phyloP scores from a whole-genome alignment of 2,113 vertebrate genomes.

The Oplegnathus fasciatus region DNA sequence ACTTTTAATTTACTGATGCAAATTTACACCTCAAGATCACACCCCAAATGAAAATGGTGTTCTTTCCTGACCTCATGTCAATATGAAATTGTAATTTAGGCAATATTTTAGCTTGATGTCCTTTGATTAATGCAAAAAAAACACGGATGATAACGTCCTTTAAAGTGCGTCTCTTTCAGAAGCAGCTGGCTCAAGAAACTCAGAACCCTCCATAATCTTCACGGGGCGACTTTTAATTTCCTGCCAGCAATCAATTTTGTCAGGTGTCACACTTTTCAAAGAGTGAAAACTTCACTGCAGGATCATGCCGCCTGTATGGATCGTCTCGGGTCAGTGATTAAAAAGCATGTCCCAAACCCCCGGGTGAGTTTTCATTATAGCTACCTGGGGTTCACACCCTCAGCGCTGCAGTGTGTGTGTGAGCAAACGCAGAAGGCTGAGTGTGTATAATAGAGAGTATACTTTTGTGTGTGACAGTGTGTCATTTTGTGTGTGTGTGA shows the following conservation, averaged over 20 bases:
- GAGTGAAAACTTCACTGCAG: slow-evolving; percentile 2
- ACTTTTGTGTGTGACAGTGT: slow-evolving; percentile 7
- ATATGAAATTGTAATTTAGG: background rate
- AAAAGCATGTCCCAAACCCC: slow-evolving; percentile 36
- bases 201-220: slow-evolving; percentile 15
- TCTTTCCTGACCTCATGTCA: background rate
- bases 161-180: background rate
- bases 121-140: background rate
- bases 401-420: slow-evolving; percentile 5
- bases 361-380: slow-evolving; percentile 38
- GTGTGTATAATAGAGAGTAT: background rate
- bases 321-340: slow-evolving; percentile 44
- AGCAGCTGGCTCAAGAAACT: slow-evolving; percentile 17
- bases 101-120: background rate
- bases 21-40: background rate
- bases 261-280: slow-evolving; percentile 29
- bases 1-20: background rate
- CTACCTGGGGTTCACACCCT: slow-evolving; percentile 23
- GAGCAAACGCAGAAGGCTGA: slow-evolving; percentile 4
- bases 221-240: slow-evolving; percentile 42
- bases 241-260: slow-evolving; percentile 37
- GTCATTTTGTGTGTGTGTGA: slow-evolving; percentile 10
- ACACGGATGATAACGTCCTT: background rate
- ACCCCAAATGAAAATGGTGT: background rate
- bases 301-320: slow-evolving; percentile 17